Percentiles rank a stretch among this genome's conserved stretches.
Evolutionary conservation across 2,797 vertebrate species (phyloP).

Genomic region (Danio tinwini): DNA sequence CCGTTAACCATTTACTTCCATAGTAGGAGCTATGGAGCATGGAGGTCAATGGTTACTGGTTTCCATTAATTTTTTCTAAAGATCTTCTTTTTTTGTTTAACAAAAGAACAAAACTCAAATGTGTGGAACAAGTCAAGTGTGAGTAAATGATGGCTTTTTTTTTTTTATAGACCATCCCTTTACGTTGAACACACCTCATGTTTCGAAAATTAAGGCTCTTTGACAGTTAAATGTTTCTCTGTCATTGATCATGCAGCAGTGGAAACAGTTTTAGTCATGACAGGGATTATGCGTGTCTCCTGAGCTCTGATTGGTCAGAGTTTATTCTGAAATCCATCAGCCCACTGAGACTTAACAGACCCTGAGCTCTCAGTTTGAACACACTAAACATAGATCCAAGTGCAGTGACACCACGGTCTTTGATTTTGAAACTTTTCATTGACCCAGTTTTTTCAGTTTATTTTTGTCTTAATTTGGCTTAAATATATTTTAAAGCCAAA

Average conservation of each 20-base stretch:
- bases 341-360: constrained; percentile 11
- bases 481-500: not conserved
- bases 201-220: constrained; percentile 12
- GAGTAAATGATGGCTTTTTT: no score
- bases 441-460: no score
- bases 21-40: no score
- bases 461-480: not conserved
- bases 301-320: not conserved
- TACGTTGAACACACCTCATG: not conserved
- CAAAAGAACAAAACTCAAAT: no score
- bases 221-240: constrained; percentile 19
- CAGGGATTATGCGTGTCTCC: not conserved
- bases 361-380: not conserved
- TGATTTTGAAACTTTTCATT: no score
- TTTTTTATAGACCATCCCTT: no score
- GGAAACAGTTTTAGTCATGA: not conserved
- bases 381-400: constrained; percentile 5
- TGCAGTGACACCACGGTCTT: constrained; percentile 13
- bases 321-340: constrained; percentile 9
- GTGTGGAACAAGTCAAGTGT: no score
- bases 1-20: no score
- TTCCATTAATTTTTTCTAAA: no score
- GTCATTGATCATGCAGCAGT: not conserved
- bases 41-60: no score
- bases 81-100: no score